Base-by-base conservation (phyloP, 2,113 vertebrate genomes). In the Psittacula cyanocephala region DNA sequence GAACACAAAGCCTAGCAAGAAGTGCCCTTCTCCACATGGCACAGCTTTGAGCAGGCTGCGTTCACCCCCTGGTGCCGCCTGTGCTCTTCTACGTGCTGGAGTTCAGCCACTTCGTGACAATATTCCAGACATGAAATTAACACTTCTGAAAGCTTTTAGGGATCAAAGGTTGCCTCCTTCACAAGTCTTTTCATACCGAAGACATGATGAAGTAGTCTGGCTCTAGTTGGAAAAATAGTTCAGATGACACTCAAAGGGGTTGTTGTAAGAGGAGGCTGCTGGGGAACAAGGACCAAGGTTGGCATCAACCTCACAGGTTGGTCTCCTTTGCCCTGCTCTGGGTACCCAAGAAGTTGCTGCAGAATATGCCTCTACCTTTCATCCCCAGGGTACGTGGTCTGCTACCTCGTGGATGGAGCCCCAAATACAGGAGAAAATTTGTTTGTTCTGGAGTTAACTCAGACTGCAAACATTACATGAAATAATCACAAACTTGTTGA, bases 121-220 rank as follows among this genome's bases (percentile, higher is more conserved):
- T 96, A 57, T 29, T 90, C 93, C 90, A 95, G 95, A 94, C 90
- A 35, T 10, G 64, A 83, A 71, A 96, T 96, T 95, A 96, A 68
- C 95, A 76, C 92, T 96, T 94, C 92, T 91, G 90, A 94, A 92
- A 94, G 90, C 93, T 86, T 18, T 67, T 1, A 76, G 82, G 82
- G 80, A 96, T 96, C 95, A 97, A 96, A 97, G 57, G 95, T 96
- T 93, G 80, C 62, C 93, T 90, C 93, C 80, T 95, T 88, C 3
- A 1, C 68, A 39, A 86, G 69, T 50, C 81, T 94, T 81, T 81
- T 94, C 86, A 62, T 86, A 72, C 65, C 2, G 8, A 96, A 60
- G 83, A 92, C 93, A 47, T 95, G 90, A 91, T 88, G 88, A 44
- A 95, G 93, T 22, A 19, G 92, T 71, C 90, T 96, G 95, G 72